phyloP scores from a whole-genome alignment of 2,113 vertebrate genomes.

The Leucosticte australis region DNA sequence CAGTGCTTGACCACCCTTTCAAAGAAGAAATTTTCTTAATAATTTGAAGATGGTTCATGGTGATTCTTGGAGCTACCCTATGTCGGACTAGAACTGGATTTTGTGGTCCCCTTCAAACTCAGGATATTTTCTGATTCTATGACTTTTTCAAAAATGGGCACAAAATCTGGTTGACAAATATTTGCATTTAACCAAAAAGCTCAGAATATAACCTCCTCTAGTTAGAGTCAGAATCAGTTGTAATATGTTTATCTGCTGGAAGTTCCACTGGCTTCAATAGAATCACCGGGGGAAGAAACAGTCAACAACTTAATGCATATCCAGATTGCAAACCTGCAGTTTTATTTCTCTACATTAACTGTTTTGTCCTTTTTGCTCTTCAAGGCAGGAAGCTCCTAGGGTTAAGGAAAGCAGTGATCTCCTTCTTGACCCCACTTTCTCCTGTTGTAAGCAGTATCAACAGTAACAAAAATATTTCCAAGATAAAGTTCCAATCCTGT shows the following conservation, averaged over 20 bases:
- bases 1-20: not conserved
- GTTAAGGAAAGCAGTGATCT: not conserved
- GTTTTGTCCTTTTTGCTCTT: not conserved
- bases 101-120: not conserved
- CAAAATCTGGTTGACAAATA: not conserved
- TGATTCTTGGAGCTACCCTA: not conserved
- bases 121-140: not conserved
- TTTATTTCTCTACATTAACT: not conserved
- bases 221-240: not conserved
- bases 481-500: not conserved
- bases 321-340: not conserved
- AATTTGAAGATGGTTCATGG: not conserved
- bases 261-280: not conserved
- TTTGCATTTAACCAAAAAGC: not conserved
- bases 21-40: not conserved
- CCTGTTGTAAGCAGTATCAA: not conserved
- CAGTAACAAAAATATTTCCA: conserved; percentile 22
- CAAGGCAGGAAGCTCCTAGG: not conserved
- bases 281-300: not conserved
- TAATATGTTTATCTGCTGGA: rapidly evolving
- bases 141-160: not conserved
- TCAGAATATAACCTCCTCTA: not conserved
- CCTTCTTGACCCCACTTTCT: not conserved
- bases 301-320: not conserved
- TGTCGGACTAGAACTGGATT: not conserved